Base-by-base conservation (phyloP, 2,113 vertebrate species). In the Mastomys coucha region DNA sequence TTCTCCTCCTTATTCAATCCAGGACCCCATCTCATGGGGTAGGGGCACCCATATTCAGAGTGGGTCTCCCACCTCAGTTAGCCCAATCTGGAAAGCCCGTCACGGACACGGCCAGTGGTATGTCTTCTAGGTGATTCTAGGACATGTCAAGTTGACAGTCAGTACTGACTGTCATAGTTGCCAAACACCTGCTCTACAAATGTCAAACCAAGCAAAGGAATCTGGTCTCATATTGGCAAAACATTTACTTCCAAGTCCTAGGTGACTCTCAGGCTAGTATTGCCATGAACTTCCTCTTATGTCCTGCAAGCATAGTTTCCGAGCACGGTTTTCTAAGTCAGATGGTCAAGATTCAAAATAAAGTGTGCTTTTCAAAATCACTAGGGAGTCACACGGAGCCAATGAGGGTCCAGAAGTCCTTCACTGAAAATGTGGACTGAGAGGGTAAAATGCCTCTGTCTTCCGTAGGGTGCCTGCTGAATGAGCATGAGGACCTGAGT, bases 261-360 rank as follows among this genome's bases (percentile, higher is more conserved):
- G 20, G 45, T 67, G 22, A 17, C 76, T 5, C 45, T 17, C 7
- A 12, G 20, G 1, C 56, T 82, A 12, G 45, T 26, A 4, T 7
- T 69, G 33, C 19, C 2, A 39, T 24, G 26, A 36, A 22, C 31
- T 51, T 19, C 28, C n/a, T 24, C 2, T 2, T 42, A 7, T 39
- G 10, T 22, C 4, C 17, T 2, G 26, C 36, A 42, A 36, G 67
- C 11, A 0, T 1, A 2, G 39, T 31, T 65, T 19, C 4, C 33
- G n/a, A 49, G n/a, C 51, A 4, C 31, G 19, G 2, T 26, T 77
- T 39, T 76, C 12, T 6, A 28, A 65, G 86, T 28, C 31, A 89
- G 39, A 14, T 31, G 60, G 17, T 58, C 76, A 95, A 84, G 69
- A 13, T 69, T 81, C 53, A 58, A 77, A 76, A 20, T 17, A 8